These are phyloP conservation scores for Diorhabda sublineata DNA, from an alignment of 1,140 invertebrate species.

Conservation along the genomic window DNA sequence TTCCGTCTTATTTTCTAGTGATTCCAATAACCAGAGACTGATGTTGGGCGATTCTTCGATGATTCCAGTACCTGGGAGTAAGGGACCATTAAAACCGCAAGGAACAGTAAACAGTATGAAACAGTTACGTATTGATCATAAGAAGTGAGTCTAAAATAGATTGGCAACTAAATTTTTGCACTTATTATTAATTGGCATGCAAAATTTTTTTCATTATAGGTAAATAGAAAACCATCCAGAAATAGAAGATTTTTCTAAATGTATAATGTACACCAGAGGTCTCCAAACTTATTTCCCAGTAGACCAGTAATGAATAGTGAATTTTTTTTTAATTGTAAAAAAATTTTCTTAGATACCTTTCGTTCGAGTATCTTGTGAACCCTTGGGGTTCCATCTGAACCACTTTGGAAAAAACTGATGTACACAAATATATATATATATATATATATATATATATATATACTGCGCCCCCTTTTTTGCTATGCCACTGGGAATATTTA, in stretches of 20 bases:
- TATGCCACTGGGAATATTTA: no score
- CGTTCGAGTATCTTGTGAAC: no score
- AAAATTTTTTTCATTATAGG: constrained; percentile 18
- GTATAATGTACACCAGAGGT: no score
- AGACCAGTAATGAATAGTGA: no score
- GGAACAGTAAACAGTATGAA: constrained; percentile 82
- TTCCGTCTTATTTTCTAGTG: constrained; percentile 53
- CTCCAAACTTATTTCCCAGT: no score
- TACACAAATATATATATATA: no score
- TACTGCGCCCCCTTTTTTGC: no score
- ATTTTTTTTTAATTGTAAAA: no score
- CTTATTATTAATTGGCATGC: constrained; percentile 24
- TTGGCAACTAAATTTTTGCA: constrained; percentile 34
- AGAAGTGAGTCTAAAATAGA: constrained; percentile 61
- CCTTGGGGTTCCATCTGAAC: no score
- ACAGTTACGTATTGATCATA: constrained; percentile 77
- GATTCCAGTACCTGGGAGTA: constrained; percentile 75
- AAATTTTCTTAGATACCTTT: no score
- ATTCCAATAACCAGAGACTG: constrained; percentile 87
- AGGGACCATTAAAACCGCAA: constrained; percentile 74
- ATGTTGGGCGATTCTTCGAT: constrained; percentile 86
- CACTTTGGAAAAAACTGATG: no score
- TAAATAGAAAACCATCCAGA: background rate
- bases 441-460: no score
- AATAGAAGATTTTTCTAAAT: background rate